A percentile compares a stretch with the other conserved stretches of the same genome.
Conservation (phyloP, 2,113 vertebrate genomes). For the Dinomys branickii region DNA sequence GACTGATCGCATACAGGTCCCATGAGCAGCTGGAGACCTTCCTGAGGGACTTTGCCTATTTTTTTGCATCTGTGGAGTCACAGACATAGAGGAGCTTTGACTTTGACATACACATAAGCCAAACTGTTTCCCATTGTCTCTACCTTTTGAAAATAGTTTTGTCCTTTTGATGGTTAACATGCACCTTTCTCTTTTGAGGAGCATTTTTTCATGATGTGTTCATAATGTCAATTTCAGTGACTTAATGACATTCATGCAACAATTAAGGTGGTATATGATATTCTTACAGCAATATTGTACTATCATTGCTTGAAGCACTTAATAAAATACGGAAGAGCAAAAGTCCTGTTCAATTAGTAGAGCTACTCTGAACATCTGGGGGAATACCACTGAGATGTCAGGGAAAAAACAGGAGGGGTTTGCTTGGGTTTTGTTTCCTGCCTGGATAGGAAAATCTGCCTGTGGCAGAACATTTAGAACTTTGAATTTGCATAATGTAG, state of each 20-base stretch:
- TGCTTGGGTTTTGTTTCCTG: not conserved
- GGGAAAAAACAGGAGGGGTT: not conserved
- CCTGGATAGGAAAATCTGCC: not conserved
- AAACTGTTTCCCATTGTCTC: not conserved
- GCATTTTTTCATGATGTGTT: constrained; percentile 45
- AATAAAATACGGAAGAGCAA: not conserved
- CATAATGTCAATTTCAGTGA: constrained; percentile 49
- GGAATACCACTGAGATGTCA: not conserved
- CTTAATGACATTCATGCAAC: constrained; percentile 21
- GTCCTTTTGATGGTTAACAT: not conserved
- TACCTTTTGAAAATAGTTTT: not conserved
- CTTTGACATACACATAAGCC: rapidly evolving
- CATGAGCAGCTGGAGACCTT: constrained; percentile 68
- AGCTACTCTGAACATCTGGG: not conserved
- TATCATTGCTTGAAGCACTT: not conserved
- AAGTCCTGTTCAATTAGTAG: not conserved
- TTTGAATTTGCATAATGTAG: not conserved
- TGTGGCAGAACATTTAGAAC: constrained; percentile 7
- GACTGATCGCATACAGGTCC: constrained; percentile 88
- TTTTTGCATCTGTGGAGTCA: constrained; percentile 11
- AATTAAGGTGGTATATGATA: not conserved
- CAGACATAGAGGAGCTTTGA: not conserved
- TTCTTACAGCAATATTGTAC: not conserved
- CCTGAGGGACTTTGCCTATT: constrained; percentile 62
- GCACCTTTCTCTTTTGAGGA: constrained; percentile 44